These are phyloP conservation scores for Hipposideros larvatus DNA, from an alignment of 2,797 vertebrate species.

Conservation along the genomic window DNA sequence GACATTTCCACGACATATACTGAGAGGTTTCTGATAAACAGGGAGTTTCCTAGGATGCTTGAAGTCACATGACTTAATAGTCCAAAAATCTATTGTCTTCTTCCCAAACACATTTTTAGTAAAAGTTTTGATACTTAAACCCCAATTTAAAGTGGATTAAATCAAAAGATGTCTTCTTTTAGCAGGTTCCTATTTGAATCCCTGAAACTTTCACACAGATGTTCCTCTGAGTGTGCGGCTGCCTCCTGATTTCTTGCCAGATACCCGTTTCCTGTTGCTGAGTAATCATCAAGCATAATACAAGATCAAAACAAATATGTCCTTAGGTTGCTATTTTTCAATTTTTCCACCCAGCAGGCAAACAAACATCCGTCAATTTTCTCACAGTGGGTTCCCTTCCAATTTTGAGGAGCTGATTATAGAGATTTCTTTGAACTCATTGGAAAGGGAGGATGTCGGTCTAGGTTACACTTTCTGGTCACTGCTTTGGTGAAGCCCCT, in stretches of 20 bases:
- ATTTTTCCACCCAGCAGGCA: conserved; percentile 77
- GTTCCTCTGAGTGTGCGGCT: neutral
- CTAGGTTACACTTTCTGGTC: conserved; percentile 9
- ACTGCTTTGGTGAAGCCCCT: neutral
- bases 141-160: neutral
- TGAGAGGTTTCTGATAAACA: neutral
- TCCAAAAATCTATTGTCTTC: neutral
- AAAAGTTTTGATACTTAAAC: neutral
- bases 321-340: conserved; percentile 79
- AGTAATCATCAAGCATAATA: conserved; percentile 29
- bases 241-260: conserved; percentile 1
- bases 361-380: conserved; percentile 72
- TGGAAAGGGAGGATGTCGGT: conserved; percentile 25
- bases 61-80: neutral
- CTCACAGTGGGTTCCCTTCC: conserved; percentile 64
- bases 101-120: neutral
- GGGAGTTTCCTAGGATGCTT: neutral
- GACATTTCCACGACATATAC: neutral
- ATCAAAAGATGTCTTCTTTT: neutral
- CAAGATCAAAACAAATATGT: conserved; percentile 75
- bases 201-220: neutral
- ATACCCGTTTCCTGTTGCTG: conserved; percentile 56
- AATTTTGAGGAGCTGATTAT: conserved; percentile 63
- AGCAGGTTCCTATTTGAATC: neutral
- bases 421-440: conserved; percentile 66